phyloP scores from a whole-genome alignment of 2,888 invertebrate genomes.

The Ichneumoninae sp. region DNA sequence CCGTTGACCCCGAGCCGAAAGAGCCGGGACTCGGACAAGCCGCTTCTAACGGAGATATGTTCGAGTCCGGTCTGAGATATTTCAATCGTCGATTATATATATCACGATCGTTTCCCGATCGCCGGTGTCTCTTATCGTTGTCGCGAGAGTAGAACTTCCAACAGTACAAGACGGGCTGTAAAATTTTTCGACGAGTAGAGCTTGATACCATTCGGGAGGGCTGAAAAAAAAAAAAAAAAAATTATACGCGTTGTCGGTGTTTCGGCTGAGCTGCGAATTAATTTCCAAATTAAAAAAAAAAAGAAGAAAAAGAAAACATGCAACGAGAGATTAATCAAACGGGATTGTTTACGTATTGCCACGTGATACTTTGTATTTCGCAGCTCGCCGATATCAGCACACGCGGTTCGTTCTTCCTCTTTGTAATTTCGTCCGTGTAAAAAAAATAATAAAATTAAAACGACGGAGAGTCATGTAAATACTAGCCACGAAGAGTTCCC shows the following conservation, averaged over 20 bases:
- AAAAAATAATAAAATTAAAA: slow-evolving; percentile 9
- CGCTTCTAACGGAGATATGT: slow-evolving; percentile 75
- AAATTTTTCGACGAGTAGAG: not conserved
- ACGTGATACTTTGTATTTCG: not conserved
- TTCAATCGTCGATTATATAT: slow-evolving; percentile 13
- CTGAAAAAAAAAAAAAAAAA: not conserved
- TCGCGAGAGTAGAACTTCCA: slow-evolving; percentile 34
- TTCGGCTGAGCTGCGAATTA: slow-evolving; percentile 47
- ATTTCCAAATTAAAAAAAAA: slow-evolving; percentile 10
- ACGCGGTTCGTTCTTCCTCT: slow-evolving; percentile 66
- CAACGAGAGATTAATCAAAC: slow-evolving; percentile 14
- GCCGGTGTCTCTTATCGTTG: not conserved
- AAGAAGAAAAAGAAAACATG: slow-evolving; percentile 5
- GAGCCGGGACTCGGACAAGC: slow-evolving; percentile 75
- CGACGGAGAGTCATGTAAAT: slow-evolving; percentile 59
- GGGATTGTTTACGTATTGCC: not conserved
- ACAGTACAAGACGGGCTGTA: slow-evolving; percentile 29
- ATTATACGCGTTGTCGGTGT: slow-evolving; percentile 44
- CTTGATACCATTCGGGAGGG: not conserved
- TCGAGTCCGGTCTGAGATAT: slow-evolving; percentile 74
- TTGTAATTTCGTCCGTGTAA: slow-evolving; percentile 40
- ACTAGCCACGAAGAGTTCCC: slow-evolving; percentile 60
- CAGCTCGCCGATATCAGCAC: slow-evolving; percentile 41
- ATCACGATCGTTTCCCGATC: slow-evolving; percentile 23
- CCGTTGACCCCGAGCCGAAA: slow-evolving; percentile 71